Evolutionary conservation across 2,113 vertebrate genomes (phyloP).

Genomic region (Chaetops frenatus): DNA sequence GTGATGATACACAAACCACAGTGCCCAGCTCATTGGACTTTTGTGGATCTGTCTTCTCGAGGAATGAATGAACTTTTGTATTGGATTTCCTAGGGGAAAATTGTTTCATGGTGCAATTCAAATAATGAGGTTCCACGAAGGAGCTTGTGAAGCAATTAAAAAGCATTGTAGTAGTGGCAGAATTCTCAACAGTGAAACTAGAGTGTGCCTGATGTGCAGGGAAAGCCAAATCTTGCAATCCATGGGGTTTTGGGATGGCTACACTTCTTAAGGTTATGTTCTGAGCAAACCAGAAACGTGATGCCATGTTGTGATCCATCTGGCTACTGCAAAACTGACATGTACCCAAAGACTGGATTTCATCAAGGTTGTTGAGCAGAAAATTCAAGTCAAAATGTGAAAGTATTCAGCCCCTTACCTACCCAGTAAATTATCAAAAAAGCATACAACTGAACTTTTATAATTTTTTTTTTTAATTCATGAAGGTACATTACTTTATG

Average conservation of each 20-base stretch:
- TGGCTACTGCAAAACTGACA: conserved; percentile 32
- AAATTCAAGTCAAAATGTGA: conserved; percentile 38
- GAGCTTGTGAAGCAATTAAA: not conserved
- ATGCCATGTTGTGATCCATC: not conserved
- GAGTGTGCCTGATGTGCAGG: conserved; percentile 44
- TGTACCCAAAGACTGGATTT: conserved; percentile 1
- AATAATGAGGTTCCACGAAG: not conserved
- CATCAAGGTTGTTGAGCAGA: not conserved
- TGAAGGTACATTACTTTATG: conserved; percentile 57
- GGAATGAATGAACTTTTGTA: not conserved
- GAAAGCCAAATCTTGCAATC: conserved; percentile 55
- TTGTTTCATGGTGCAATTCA: conserved; percentile 4
- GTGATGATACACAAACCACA: conserved; percentile 75
- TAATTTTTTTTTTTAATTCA: not conserved
- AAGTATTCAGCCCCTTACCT: conserved; percentile 41
- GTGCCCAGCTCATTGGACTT: conserved; percentile 42
- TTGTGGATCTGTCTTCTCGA: conserved; percentile 43
- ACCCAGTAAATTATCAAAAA: conserved; percentile 42
- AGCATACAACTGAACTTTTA: not conserved
- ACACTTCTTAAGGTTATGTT: conserved; percentile 15
- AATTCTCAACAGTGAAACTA: conserved; percentile 33
- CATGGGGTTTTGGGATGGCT: conserved; percentile 12
- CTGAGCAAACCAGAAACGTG: conserved; percentile 28
- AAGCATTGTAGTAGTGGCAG: not conserved
- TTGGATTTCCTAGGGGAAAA: conserved; percentile 11